Percentiles rank a stretch among this genome's conserved stretches.
Conservation (phyloP, 2,888 invertebrate species). For the Pterostichus madidus region DNA sequence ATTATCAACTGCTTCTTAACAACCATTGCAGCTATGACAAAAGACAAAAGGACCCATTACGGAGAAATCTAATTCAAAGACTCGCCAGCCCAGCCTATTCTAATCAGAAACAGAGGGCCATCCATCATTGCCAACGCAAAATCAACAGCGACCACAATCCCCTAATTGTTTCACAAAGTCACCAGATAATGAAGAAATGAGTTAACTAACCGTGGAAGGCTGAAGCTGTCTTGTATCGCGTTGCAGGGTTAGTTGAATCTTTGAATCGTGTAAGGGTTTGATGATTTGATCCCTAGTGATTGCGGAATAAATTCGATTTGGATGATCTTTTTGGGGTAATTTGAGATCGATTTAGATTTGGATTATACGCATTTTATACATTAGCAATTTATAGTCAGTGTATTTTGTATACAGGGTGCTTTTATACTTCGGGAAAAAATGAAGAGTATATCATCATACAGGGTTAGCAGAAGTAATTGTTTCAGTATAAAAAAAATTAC, state of each 20-base stretch:
- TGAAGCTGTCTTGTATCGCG: slow-evolving; percentile 15
- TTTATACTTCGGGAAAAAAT: no score
- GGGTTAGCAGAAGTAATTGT: no score
- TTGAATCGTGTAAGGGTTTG: not conserved
- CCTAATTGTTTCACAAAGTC: slow-evolving; percentile 46
- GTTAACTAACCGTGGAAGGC: slow-evolving; percentile 28
- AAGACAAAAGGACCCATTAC: not conserved
- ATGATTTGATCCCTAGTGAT: not conserved
- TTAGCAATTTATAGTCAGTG: no score
- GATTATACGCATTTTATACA: no score
- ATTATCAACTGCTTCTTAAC: no score
- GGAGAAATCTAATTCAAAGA: not conserved
- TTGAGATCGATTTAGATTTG: not conserved
- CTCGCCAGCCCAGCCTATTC: not conserved
- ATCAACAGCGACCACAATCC: slow-evolving; percentile 35
- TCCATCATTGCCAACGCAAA: slow-evolving; percentile 32
- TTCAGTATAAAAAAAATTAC: no score
- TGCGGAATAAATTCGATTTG: not conserved
- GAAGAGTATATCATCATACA: no score
- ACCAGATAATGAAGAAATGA: slow-evolving; percentile 46
- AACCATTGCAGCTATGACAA: not conserved
- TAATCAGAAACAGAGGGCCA: slow-evolving; percentile 35
- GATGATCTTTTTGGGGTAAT: slow-evolving; percentile 10
- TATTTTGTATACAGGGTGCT: no score
- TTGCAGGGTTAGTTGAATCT: not conserved